Percentiles rank a stretch among this genome's conserved stretches.
phyloP scores from a whole-genome alignment of 2,797 vertebrate species.

The Hypotaenidia okinawae region DNA sequence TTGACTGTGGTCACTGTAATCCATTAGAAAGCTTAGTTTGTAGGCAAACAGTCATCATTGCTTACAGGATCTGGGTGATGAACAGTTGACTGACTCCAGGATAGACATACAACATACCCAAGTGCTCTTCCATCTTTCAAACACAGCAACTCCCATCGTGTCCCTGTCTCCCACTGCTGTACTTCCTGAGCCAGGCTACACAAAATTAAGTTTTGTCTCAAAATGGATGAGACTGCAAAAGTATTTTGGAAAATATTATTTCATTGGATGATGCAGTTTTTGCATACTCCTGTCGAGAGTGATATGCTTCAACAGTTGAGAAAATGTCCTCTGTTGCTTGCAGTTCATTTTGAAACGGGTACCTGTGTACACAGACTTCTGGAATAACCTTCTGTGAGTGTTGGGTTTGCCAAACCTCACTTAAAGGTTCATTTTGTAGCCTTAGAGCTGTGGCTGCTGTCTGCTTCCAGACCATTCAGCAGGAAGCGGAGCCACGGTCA shows the following conservation, averaged over 20 bases:
- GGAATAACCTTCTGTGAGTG: not conserved
- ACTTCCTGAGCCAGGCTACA: not conserved
- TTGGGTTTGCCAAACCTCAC: not conserved
- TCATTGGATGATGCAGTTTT: not conserved
- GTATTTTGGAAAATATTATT: not conserved
- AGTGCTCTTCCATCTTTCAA: not conserved
- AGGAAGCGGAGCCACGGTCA: constrained; percentile 1
- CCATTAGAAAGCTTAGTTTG: not conserved
- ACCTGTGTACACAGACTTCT: not conserved
- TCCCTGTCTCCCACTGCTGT: not conserved
- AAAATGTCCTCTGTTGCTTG: not conserved
- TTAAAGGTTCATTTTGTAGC: not conserved
- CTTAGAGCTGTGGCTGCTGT: not conserved
- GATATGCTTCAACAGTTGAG: not conserved
- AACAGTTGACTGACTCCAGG: not conserved
- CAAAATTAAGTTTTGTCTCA: not conserved
- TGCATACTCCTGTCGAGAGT: not conserved
- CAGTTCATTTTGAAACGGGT: not conserved
- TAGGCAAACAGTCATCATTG: not conserved
- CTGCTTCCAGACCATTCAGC: not conserved
- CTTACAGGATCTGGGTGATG: not conserved
- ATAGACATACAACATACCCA: not conserved
- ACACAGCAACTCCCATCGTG: not conserved
- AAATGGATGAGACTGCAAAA: not conserved
- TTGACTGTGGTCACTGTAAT: not conserved